A percentile compares a stretch with the other conserved stretches of the same genome.
These are phyloP conservation scores for Papilio elwesi DNA, from an alignment of 2,888 invertebrate species.

Conservation along the genomic window DNA sequence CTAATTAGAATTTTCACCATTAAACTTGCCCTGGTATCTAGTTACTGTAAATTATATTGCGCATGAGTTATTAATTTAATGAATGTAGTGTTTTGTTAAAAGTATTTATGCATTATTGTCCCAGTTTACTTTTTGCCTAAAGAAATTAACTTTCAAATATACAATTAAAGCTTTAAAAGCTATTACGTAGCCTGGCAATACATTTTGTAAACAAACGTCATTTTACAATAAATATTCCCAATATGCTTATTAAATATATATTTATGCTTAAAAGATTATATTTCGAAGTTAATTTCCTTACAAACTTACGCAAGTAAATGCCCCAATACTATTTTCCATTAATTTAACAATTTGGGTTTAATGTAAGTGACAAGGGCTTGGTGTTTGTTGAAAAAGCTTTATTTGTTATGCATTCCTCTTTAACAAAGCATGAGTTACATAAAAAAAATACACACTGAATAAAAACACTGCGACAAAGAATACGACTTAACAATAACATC, in stretches of 20 bases:
- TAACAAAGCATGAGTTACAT: constrained; percentile 12
- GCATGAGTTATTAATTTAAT: too few species aligned
- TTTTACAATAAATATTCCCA: too few species aligned
- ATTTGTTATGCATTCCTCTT: background rate
- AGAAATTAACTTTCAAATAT: too few species aligned
- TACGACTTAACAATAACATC: constrained; percentile 48
- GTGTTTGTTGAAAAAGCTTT: background rate
- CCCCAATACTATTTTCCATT: background rate
- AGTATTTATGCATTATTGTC: too few species aligned
- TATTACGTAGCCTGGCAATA: too few species aligned
- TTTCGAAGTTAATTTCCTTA: constrained; percentile 7
- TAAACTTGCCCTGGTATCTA: too few species aligned
- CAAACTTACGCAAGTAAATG: background rate
- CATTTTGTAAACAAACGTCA: too few species aligned
- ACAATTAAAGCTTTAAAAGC: too few species aligned
- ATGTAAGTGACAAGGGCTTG: background rate
- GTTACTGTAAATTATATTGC: too few species aligned
- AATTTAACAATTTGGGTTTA: background rate
- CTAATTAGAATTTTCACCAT: too few species aligned
- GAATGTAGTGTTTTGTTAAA: too few species aligned
- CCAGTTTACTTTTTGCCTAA: too few species aligned
- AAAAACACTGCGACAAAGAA: constrained; percentile 31
- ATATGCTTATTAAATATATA: background rate
- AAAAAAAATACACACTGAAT: background rate
- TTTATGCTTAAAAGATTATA: background rate